phyloP scores from a whole-genome alignment of 2,113 vertebrate genomes.

The Leucopsar rothschildi region DNA sequence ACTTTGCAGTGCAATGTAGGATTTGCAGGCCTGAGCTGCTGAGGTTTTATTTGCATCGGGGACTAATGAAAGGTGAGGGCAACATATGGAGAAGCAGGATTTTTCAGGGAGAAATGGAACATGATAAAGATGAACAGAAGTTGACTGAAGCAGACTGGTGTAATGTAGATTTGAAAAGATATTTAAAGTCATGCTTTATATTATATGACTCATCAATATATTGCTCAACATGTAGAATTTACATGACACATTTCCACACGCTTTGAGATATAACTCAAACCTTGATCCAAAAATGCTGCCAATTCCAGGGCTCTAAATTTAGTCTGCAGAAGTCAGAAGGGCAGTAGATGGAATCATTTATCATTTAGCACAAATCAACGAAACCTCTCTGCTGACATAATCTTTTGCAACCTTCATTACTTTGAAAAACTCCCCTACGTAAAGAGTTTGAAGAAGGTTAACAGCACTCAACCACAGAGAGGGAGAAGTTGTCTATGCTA shows the following conservation, averaged over 20 bases:
- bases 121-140: background rate
- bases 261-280: background rate
- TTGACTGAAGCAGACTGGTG: background rate
- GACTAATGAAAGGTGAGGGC: background rate
- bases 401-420: background rate
- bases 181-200: constrained; percentile 18
- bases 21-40: background rate
- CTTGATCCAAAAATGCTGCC: background rate
- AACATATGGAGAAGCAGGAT: background rate
- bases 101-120: background rate
- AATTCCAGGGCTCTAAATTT: background rate
- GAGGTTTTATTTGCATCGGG: background rate
- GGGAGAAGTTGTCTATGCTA: background rate
- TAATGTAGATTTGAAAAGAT: background rate
- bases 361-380: background rate
- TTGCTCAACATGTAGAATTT: background rate
- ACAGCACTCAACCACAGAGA: background rate
- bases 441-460: background rate
- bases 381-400: background rate
- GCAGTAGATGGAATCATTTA: background rate
- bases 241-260: background rate
- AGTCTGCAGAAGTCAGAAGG: background rate
- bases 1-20: background rate
- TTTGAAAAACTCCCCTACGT: background rate
- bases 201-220: constrained; percentile 21